Base-by-base conservation (phyloP, 2,888 invertebrate genomes). In the Ametastegia equiseti region DNA sequence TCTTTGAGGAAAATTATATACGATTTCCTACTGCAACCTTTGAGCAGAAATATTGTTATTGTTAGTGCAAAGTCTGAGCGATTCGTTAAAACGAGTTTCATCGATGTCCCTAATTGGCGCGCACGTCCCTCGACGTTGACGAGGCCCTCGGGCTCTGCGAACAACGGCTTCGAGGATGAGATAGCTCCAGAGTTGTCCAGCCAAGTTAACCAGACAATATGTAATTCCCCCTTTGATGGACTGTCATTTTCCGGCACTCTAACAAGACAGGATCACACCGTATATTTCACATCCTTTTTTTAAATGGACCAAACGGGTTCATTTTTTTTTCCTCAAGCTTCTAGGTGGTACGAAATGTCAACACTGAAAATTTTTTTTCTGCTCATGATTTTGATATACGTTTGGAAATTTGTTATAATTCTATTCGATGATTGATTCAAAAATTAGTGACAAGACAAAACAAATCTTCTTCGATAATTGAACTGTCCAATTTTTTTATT, bases 21-120 rank as follows among this genome's bases (percentile, higher is more conserved):
- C 23, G 36, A 11, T 60, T 30, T 30, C 9, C 13, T 13, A 60
- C 60, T 39, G 19, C 19, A 67, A n/a, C 9, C n/a, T 67, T 36
- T 9, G 11, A 19, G 65, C 11, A 39, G 65, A 67, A 19, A 45
- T 47, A 30, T 71, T 30, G 45, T n/a, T 27, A 15, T 71, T 23
- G 75, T 50, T 54, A 36, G 50, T n/a, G n/a, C 75, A 54, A 75
- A 54, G 54, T 47, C 36, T 75, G 54, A n/a, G 27, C 78, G 47
- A 42, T 80, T 80, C 84, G 83, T 84, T 85, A 82, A 84, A 88
- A 87, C 88, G 84, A 86, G 88, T 86, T 86, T 83, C 77, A 81
- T 83, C 84, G 84, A 86, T 87, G 86, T 81, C 87, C 87, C 84
- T 89, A 89, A 89, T 89, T 89, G 89, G 87, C 83, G 84, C 84